Evolutionary conservation across 2,113 vertebrate genomes (phyloP).

Genomic region (Rynchops niger): DNA sequence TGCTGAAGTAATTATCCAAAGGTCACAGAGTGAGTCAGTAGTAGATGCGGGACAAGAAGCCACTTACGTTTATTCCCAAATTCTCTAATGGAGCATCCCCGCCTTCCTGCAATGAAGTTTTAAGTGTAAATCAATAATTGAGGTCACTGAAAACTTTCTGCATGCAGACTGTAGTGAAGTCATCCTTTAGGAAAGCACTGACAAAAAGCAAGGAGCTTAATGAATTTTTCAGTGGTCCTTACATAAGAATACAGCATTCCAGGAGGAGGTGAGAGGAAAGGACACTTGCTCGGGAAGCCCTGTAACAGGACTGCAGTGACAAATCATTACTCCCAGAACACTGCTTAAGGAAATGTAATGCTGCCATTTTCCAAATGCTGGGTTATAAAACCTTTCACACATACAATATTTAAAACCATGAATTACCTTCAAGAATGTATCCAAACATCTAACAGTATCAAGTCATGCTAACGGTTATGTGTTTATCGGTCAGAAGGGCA

Average conservation of each 20-base stretch:
- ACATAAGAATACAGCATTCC: not conserved
- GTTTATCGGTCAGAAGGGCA: conserved; percentile 66
- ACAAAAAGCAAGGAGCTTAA: not conserved
- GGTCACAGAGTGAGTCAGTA: not conserved
- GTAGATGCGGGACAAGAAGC: not conserved
- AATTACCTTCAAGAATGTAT: conserved; percentile 35
- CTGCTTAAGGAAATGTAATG: conserved; percentile 52
- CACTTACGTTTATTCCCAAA: not conserved
- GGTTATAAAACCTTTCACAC: conserved; percentile 64
- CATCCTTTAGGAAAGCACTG: not conserved
- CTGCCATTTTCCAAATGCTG: conserved; percentile 56
- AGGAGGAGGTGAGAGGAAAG: not conserved
- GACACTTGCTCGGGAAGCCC: not conserved
- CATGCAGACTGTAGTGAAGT: not conserved
- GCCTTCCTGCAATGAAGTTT: not conserved
- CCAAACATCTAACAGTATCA: conserved; percentile 52
- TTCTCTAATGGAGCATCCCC: not conserved
- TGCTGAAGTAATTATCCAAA: conserved; percentile 17
- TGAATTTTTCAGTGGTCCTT: not conserved
- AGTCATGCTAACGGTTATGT: conserved; percentile 47
- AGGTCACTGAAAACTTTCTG: conserved; percentile 15
- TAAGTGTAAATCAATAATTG: conserved; percentile 2
- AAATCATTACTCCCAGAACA: conserved; percentile 50
- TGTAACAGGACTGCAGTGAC: not conserved
- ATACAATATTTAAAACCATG: conserved; percentile 60